phyloP scores from a whole-genome alignment of 2,113 vertebrate genomes.

The Pangasianodon hypophthalmus region DNA sequence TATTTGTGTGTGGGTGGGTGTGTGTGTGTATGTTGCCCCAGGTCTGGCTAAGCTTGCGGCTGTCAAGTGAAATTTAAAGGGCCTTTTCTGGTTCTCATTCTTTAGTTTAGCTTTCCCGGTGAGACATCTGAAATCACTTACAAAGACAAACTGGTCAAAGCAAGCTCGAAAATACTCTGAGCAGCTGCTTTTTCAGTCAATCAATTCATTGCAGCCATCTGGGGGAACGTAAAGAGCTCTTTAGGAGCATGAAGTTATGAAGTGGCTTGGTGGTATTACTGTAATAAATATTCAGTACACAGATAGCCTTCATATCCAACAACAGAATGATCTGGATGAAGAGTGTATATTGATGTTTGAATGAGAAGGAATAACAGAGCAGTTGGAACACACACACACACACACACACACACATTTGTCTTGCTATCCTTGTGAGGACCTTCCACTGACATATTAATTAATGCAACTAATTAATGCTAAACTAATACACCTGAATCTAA shows the following conservation, averaged over 20 bases:
- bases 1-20: not conserved
- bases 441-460: not conserved
- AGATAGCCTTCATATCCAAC: not conserved
- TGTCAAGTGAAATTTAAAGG: slow-evolving; percentile 83
- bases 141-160: slow-evolving; percentile 84
- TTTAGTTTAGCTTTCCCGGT: slow-evolving; percentile 82
- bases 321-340: not conserved
- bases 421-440: not conserved
- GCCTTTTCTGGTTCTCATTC: slow-evolving; percentile 79
- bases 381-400: not conserved
- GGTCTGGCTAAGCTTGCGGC: slow-evolving; percentile 69
- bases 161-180: slow-evolving; percentile 64
- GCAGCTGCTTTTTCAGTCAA: slow-evolving; percentile 70
- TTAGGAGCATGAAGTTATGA: slow-evolving; percentile 61
- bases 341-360: not conserved
- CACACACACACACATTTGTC: not conserved
- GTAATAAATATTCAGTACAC: slow-evolving; percentile 26
- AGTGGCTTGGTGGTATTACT: slow-evolving; percentile 26
- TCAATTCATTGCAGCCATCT: slow-evolving; percentile 78
- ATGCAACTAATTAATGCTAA: not conserved
- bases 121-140: slow-evolving; percentile 83
- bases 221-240: slow-evolving; percentile 71
- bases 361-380: not conserved
- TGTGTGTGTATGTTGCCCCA: slow-evolving; percentile 5
- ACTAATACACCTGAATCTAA: not conserved